Evolutionary conservation across 2,797 vertebrate genomes (phyloP).

Genomic region (Micrastur ruficollis): DNA sequence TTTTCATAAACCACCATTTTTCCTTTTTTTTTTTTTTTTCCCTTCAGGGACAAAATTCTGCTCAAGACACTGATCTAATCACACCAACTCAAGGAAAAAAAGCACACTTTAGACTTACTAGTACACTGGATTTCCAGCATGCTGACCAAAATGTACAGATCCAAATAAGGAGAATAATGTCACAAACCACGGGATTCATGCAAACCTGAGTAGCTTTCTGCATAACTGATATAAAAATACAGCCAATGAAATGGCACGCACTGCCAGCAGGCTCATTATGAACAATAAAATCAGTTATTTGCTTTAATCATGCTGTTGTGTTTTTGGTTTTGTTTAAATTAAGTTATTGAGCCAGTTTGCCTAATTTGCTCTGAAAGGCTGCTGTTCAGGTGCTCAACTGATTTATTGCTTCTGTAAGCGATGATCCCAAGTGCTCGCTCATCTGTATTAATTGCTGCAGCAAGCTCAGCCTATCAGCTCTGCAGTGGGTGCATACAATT

Average conservation of each 20-base stretch:
- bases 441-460: not conserved
- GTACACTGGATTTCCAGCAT: not conserved
- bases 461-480: not conserved
- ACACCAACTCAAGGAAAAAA: not conserved
- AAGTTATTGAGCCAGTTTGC: not conserved
- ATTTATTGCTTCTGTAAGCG: not conserved
- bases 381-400: not conserved
- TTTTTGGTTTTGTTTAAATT: not conserved
- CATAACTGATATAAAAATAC: rapidly evolving
- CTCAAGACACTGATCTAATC: not conserved
- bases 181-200: rapidly evolving
- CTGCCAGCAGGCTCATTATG: rapidly evolving
- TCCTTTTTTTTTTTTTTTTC: not conserved
- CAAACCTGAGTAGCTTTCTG: not conserved
- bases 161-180: not conserved
- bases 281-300: not conserved
- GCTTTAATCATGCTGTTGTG: not conserved
- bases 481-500: rapidly evolving
- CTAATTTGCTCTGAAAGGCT: not conserved
- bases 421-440: not conserved
- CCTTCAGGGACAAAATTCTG: not conserved
- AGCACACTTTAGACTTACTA: not conserved
- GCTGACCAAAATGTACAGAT: not conserved
- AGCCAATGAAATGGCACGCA: rapidly evolving
- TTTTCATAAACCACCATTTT: not conserved